Conservation (phyloP, 2,113 vertebrate genomes). For the Apteryx owenii region DNA sequence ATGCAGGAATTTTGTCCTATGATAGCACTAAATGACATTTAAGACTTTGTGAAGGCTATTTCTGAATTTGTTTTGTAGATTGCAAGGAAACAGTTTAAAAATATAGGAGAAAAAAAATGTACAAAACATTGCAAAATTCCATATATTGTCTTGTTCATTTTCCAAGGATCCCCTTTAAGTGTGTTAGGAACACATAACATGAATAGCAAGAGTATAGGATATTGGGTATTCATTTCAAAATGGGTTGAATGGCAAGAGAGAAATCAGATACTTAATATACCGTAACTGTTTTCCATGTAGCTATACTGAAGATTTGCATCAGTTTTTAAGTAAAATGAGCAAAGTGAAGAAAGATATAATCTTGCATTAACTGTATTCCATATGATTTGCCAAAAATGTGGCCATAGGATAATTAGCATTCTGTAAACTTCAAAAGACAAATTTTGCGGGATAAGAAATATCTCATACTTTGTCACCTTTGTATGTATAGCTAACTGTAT, state of each 20-base stretch:
- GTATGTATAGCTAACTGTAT: not conserved
- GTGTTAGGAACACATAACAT: not conserved
- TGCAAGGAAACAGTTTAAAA: not conserved
- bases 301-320: not conserved
- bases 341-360: not conserved
- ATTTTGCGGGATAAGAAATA: not conserved
- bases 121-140: not conserved
- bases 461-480: not conserved
- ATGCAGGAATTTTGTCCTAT: not conserved
- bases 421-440: not conserved
- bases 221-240: not conserved
- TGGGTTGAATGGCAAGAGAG: not conserved
- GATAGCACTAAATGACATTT: not conserved
- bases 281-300: not conserved
- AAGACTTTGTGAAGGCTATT: not conserved
- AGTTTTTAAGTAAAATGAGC: not conserved
- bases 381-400: rapidly evolving
- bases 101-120: not conserved
- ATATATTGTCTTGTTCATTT: not conserved
- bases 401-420: not conserved
- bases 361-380: not conserved
- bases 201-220: not conserved
- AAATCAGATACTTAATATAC: not conserved
- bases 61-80: not conserved
- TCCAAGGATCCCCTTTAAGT: not conserved